Conservation (phyloP, 35 echinoderm and acorn worm species). For the Ophioderma brevispina region DNA sequence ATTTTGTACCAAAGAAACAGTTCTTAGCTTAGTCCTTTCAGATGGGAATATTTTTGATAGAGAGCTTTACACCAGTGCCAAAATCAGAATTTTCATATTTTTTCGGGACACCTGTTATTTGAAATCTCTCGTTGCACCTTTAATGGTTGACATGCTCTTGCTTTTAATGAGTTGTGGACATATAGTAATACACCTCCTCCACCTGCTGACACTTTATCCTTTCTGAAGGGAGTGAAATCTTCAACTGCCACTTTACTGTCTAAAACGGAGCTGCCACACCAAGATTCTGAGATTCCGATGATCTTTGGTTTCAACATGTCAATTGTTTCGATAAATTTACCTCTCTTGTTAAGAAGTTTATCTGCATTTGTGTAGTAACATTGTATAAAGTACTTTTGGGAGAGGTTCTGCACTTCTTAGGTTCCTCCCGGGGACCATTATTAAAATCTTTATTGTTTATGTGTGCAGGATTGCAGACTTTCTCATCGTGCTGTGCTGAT, state of each 20-base stretch:
- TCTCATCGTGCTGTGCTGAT: neutral
- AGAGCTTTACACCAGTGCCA: no score
- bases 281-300: neutral
- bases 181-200: constrained; percentile 6
- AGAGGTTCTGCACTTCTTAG: no score
- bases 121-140: no score
- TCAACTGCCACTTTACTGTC: neutral
- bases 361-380: constrained; percentile 22
- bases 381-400: neutral
- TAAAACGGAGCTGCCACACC: neutral
- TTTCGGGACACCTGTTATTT: no score
- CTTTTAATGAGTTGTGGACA: neutral
- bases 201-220: neutral
- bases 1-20: no score
- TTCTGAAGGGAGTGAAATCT: neutral
- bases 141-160: neutral
- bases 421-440: neutral
- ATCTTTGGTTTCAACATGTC: constrained; percentile 14
- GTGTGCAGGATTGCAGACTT: neutral
- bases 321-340: neutral
- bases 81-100: no score
- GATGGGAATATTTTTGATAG: no score
- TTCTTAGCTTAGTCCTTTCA: no score
- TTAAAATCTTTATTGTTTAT: neutral
- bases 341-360: neutral